Evolutionary conservation across 2,797 vertebrate genomes (phyloP).

Genomic region (Typhlichthys eigenmanni): DNA sequence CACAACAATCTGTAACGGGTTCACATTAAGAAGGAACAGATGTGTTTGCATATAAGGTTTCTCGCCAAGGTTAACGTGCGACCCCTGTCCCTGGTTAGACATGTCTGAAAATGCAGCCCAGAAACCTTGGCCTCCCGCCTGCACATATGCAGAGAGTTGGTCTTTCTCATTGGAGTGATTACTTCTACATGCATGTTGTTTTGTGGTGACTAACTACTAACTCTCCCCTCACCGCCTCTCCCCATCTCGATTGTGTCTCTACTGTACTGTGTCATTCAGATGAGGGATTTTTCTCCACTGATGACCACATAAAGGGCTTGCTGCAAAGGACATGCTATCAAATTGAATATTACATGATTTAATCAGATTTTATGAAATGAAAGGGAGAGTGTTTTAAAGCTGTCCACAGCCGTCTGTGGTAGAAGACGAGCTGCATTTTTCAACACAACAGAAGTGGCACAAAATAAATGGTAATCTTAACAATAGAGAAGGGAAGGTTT

Average conservation of each 20-base stretch:
- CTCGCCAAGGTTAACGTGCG: too few relatives aligned
- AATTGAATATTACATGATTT: background rate
- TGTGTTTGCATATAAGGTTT: too few relatives aligned
- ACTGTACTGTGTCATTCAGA: background rate
- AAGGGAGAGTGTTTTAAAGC: background rate
- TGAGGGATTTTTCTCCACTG: slow-evolving; percentile 42
- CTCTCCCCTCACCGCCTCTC: background rate
- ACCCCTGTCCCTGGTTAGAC: too few relatives aligned
- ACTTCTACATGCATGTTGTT: background rate
- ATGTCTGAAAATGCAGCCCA: too few relatives aligned
- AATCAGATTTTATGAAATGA: background rate
- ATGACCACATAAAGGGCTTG: slow-evolving; percentile 67
- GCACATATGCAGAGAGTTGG: too few relatives aligned
- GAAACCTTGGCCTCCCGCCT: too few relatives aligned
- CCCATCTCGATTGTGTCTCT: background rate
- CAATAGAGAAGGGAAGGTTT: background rate
- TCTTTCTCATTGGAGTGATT: too few relatives aligned
- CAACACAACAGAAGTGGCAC: background rate
- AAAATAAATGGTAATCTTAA: background rate
- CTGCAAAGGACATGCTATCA: slow-evolving; percentile 76
- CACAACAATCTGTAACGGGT: too few relatives aligned
- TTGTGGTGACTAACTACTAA: background rate
- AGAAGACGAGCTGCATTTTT: background rate
- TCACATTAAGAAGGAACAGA: too few relatives aligned
- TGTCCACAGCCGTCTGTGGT: too few relatives aligned